These are phyloP conservation scores for Dipodomys ordii DNA, from an alignment of 2,113 vertebrate genomes.

Conservation along the genomic window DNA sequence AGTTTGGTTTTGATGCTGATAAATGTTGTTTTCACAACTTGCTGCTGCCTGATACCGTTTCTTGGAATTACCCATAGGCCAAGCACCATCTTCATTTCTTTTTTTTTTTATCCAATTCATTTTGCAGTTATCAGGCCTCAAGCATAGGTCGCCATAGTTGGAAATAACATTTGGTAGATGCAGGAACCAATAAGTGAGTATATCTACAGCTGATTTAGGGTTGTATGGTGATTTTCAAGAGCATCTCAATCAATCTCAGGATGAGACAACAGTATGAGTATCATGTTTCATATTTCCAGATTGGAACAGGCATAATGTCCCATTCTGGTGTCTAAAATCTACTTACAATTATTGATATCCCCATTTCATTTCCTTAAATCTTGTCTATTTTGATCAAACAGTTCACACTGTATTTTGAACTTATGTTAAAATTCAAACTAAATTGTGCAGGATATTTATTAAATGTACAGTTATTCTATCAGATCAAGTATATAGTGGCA, in stretches of 20 bases:
- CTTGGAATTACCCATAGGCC: constrained; percentile 59
- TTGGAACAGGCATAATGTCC: background rate
- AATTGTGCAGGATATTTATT: background rate
- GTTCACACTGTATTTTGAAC: background rate
- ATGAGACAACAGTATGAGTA: background rate
- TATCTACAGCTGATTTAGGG: background rate
- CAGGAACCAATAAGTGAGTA: background rate
- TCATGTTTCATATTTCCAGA: background rate
- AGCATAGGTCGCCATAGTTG: constrained; percentile 14
- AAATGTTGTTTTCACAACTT: constrained; percentile 69
- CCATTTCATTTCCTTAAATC: background rate
- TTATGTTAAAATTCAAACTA: background rate
- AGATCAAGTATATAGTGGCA: background rate
- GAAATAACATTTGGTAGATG: constrained; percentile 46
- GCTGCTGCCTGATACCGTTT: constrained; percentile 49
- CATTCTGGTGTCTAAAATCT: background rate
- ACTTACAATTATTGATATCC: background rate
- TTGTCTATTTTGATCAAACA: background rate
- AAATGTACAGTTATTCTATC: background rate
- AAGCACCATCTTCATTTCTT: constrained; percentile 6
- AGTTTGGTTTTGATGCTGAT: constrained; percentile 58
- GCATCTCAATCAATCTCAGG: background rate
- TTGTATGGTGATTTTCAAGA: constrained; percentile 9
- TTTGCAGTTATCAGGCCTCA: constrained; percentile 44
- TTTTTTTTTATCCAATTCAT: constrained; percentile 41